phyloP scores from a whole-genome alignment of 2,113 vertebrate genomes.

The Tricholaema leucomelas region DNA sequence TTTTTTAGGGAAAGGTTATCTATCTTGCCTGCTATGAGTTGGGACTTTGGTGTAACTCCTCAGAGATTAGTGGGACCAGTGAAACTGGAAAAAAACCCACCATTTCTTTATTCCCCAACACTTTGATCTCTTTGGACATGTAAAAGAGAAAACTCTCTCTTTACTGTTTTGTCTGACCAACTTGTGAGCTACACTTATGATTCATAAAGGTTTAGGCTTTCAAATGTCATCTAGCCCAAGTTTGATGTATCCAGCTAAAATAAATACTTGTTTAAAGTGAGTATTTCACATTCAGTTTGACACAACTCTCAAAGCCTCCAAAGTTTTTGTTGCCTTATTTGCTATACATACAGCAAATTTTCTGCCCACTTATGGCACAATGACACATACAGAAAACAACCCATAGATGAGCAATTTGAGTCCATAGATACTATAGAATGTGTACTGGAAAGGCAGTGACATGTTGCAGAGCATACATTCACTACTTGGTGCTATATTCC shows the following conservation, averaged over 20 bases:
- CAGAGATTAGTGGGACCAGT: background rate
- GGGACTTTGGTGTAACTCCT: background rate
- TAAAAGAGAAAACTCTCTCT: background rate
- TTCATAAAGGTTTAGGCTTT: background rate
- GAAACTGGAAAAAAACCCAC: background rate
- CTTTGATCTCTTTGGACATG: background rate
- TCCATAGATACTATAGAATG: background rate
- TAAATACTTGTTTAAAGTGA: background rate
- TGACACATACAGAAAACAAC: background rate
- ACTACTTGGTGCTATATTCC: background rate
- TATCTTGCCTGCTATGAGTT: background rate
- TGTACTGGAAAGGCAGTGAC: background rate
- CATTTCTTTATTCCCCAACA: rapidly evolving
- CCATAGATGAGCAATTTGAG: background rate
- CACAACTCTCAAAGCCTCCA: background rate
- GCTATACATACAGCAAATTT: background rate
- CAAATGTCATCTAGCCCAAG: background rate
- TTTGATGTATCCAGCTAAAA: background rate
- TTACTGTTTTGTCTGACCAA: background rate
- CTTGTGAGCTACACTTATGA: background rate
- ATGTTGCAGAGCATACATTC: background rate
- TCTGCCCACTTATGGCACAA: background rate
- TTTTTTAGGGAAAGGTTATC: background rate
- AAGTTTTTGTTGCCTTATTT: background rate
- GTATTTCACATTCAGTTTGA: background rate